Base-by-base conservation (phyloP, 1,140 invertebrate species). In the Papilio machaon region DNA sequence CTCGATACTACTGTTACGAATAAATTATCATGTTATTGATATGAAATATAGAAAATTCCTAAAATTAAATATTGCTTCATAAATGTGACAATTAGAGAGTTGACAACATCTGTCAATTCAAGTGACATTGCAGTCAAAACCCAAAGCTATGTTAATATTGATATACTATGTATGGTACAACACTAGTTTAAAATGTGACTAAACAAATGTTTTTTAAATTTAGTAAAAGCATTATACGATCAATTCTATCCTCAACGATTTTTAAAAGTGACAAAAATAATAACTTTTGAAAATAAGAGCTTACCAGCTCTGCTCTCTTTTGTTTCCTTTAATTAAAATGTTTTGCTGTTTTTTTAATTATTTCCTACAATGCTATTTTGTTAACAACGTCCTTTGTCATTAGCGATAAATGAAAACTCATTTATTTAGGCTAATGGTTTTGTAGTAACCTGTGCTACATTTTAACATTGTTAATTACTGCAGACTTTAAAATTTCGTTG, bases 381-480 rank as follows among this genome's bases (percentile, higher is more conserved):
- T 70, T 70, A 70, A 70, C 64, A 70, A 70, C 64, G 30, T 70
- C 64, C 64, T 70, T 70, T 70, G 23, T 70, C 64, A 70, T 70
- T 70, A 70, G 64, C 15, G 64, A 13, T 10, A 30, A 38, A 70
- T 70, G 64, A 70, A 70, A 70, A 70, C 64, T 38, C 64, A 70
- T 70, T 70, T 67, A 67, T 67, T 70, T 70, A 70, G 64, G 64
- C 64, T 70, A 70, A 70, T 70, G 64, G 64, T 38, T 70, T 13
- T 70, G 30, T 70, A 4, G 30, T 35, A 13, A 70, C 30, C 64
- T 1, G 64, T 38, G 30, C 64, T 30, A 70, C 64, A 38, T 70
- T 70, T 70, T 70, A 38, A 70, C 64, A 17, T 70, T 70, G 23
- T 70, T 70, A 70, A 70, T 70, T 70, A 70, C 64, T 70, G 64